phyloP scores from a whole-genome alignment of 2,888 invertebrate genomes.

The Apotomis capreana region DNA sequence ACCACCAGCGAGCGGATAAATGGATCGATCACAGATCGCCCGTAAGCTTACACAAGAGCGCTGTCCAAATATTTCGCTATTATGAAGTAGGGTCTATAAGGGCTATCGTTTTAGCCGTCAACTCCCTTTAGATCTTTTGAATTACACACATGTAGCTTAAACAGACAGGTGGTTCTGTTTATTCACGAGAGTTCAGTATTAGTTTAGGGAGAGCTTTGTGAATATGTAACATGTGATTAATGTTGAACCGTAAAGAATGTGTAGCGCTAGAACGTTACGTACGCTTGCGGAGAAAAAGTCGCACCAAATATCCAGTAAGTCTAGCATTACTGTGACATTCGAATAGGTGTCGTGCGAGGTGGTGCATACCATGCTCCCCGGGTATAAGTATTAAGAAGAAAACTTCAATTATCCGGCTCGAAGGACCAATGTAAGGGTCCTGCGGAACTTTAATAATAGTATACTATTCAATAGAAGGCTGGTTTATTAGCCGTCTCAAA shows the following conservation, averaged over 20 bases:
- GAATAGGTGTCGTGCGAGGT: too few relatives aligned
- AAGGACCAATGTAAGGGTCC: too few relatives aligned
- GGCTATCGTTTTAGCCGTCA: background rate
- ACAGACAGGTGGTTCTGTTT: background rate
- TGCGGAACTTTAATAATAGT: too few relatives aligned
- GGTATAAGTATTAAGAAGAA: too few relatives aligned
- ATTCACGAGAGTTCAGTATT: slow-evolving; percentile 2
- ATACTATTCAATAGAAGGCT: too few relatives aligned
- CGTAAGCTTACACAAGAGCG: background rate
- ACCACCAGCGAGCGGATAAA: background rate
- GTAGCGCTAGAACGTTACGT: background rate
- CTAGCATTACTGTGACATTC: too few relatives aligned
- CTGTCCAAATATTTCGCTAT: background rate
- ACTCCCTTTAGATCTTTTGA: background rate
- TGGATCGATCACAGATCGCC: background rate
- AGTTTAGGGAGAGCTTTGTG: slow-evolving; percentile 20
- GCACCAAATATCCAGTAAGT: too few relatives aligned
- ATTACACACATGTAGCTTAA: background rate
- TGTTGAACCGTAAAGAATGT: slow-evolving; percentile 8
- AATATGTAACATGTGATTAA: slow-evolving; percentile 14
- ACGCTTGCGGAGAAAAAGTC: too few relatives aligned
- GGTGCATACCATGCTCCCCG: too few relatives aligned
- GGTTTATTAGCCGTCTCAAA: too few relatives aligned
- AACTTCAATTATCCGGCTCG: too few relatives aligned
- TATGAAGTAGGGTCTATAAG: background rate